Conservation (phyloP, 2,888 invertebrate genomes). For the Masnerella sp. region DNA sequence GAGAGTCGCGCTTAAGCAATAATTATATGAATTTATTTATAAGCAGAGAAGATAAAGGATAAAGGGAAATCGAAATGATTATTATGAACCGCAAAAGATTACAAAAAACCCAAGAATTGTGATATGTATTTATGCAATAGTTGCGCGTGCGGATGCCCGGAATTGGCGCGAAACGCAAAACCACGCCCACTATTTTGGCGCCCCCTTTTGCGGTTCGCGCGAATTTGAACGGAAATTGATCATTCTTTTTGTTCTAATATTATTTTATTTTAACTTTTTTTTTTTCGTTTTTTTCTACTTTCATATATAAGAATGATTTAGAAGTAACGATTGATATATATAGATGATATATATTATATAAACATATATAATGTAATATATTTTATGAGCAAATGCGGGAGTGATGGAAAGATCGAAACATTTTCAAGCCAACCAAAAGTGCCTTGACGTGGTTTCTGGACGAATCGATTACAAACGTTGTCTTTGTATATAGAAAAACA, state of each 20-base stretch:
- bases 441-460: conserved; percentile 53
- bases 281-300: conserved; percentile 28
- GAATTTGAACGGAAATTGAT: conserved; percentile 3
- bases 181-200: conserved; percentile 15
- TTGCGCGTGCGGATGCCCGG: conserved; percentile 30
- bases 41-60: conserved; percentile 38
- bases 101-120: conserved; percentile 47
- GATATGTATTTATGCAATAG: conserved; percentile 55
- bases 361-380: conserved; percentile 51
- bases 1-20: conserved; percentile 55
- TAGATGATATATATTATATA: conserved; percentile 39
- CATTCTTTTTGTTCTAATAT: conserved; percentile 40
- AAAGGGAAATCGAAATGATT: conserved; percentile 34
- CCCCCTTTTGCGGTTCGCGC: conserved; percentile 11
- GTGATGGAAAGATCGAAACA: conserved; percentile 5
- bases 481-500: conserved; percentile 40
- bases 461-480: conserved; percentile 40
- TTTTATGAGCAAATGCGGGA: conserved; percentile 31
- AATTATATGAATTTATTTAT: conserved; percentile 53
- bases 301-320: conserved; percentile 23
- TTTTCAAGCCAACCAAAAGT: conserved; percentile 48
- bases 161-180: conserved; percentile 43
- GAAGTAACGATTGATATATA: conserved; percentile 27
- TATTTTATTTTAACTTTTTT: too few species aligned
- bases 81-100: conserved; percentile 24